Evolutionary conservation across 2,888 invertebrate genomes (phyloP), one percentile per base, ranked within the genome.

Genomic region (Tupiocoris notatus): DNA sequence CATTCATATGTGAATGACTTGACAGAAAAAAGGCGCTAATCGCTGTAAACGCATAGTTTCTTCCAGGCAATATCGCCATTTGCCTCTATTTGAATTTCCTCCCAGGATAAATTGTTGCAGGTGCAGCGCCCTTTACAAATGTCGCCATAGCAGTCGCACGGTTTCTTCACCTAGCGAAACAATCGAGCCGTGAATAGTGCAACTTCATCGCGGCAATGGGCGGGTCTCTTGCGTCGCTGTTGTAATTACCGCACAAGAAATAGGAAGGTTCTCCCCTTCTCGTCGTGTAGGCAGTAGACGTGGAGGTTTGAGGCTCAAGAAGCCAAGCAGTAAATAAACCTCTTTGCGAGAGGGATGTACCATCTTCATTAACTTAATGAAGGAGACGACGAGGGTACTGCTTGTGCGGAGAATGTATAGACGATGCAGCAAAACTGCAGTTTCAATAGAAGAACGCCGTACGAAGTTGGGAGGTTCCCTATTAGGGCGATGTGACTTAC

Each of bases 281-380:
- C 39, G 39, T 39, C 39, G 39, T 39, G 39, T 39, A 39, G 39
- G 39, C 39, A 12, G 39, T 7, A 12, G 39, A 39, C 3, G 3
- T 12, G 39, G 39, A n/a, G n/a, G n/a, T n/a, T 12, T 39, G 39
- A 39, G 39, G 39, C 6, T 39, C 6, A 12, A 39, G 39, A 39
- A 39, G 39, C 39, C 39, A 7, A 39, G 59, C 59, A 12, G 65
- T 20, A 59, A 23, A 70, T 70, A 70, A 70, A 24, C 58, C 70
- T 17, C 39, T 39, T 39, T 3, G 12, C 21, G 24, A 24, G 25
- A 57, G 68, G 59, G 59, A 70, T 70, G 59, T 59, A 70, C 70
- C 70, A 70, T 70, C 70, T 70, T 70, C 70, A 70, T 70, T 70
- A 70, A 70, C 23, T 70, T 70, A 70, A 70, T 70, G 70, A 70